These are phyloP conservation scores for Lochmaea capreae DNA, from an alignment of 2,888 invertebrate genomes.

Conservation along the genomic window DNA sequence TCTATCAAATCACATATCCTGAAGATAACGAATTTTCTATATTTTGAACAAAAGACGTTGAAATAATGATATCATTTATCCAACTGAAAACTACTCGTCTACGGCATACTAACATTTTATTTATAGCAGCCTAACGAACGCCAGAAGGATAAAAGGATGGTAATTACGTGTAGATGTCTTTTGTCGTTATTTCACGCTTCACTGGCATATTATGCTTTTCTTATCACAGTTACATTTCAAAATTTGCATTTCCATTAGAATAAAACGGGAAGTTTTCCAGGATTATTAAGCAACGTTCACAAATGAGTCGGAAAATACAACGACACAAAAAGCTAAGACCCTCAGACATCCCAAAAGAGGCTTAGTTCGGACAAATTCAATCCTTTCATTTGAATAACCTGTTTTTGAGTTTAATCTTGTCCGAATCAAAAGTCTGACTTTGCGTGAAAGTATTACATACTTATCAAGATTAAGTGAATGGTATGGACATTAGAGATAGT, in stretches of 20 bases:
- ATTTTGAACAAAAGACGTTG: no score
- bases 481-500: neutral
- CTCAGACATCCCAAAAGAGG: neutral
- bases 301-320: constrained; percentile 1
- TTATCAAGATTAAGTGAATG: neutral
- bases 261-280: constrained; percentile 19
- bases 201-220: constrained; percentile 20
- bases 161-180: constrained; percentile 24
- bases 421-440: neutral
- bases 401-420: neutral
- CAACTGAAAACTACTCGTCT: no score
- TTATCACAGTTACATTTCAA: constrained; percentile 24
- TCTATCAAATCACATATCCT: no score
- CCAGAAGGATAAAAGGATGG: constrained; percentile 24
- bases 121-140: constrained; percentile 5
- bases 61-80: no score
- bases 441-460: neutral
- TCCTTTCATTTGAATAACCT: constrained; percentile 6
- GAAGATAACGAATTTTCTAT: no score
- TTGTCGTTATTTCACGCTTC: constrained; percentile 17
- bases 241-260: constrained; percentile 29
- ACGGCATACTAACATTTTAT: neutral
- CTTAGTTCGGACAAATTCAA: neutral
- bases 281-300: constrained; percentile 10
- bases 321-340: constrained; percentile 5